A percentile compares a stretch with the other conserved stretches of the same genome.
phyloP scores from a whole-genome alignment of 1,140 invertebrate species.

The Stenopsyche tienmushanensis region DNA sequence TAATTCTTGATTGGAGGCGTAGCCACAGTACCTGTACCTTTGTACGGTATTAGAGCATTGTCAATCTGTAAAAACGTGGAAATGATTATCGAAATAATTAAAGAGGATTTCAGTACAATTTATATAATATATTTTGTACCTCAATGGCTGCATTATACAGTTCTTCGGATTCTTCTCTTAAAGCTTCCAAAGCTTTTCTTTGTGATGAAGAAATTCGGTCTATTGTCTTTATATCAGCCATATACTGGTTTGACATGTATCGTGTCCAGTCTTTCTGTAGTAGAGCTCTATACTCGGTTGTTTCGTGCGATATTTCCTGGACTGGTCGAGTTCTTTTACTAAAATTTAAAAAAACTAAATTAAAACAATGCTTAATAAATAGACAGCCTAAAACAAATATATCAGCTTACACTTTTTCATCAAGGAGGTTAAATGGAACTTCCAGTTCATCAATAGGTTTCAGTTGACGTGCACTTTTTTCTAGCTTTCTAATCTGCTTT shows the following conservation, averaged over 20 bases:
- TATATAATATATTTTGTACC: slow-evolving; percentile 50
- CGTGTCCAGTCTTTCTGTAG: slow-evolving; percentile 72
- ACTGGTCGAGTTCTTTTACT: slow-evolving; percentile 59
- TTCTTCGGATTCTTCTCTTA: slow-evolving; percentile 75
- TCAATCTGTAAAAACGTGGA: slow-evolving; percentile 61
- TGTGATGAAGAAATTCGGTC: slow-evolving; percentile 69
- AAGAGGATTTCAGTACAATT: not conserved
- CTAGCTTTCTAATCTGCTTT: slow-evolving; percentile 76
- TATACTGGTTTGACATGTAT: slow-evolving; percentile 66
- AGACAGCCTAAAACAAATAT: slow-evolving; percentile 12
- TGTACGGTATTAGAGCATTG: slow-evolving; percentile 64
- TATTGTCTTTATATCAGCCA: slow-evolving; percentile 65
- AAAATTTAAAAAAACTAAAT: slow-evolving; percentile 39
- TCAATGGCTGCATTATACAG: slow-evolving; percentile 80
- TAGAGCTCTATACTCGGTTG: slow-evolving; percentile 57
- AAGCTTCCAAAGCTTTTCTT: slow-evolving; percentile 72
- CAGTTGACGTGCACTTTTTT: slow-evolving; percentile 72
- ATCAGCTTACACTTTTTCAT: slow-evolving; percentile 63
- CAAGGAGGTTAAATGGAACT: slow-evolving; percentile 64
- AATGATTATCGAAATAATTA: not conserved
- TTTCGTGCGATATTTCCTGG: slow-evolving; percentile 50
- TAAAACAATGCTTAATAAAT: not conserved
- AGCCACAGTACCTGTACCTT: slow-evolving; percentile 65
- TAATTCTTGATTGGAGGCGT: slow-evolving; percentile 81
- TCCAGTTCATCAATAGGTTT: slow-evolving; percentile 84